Conservation (phyloP, 2,797 vertebrate species). For the Eleutherodactylus coqui region DNA sequence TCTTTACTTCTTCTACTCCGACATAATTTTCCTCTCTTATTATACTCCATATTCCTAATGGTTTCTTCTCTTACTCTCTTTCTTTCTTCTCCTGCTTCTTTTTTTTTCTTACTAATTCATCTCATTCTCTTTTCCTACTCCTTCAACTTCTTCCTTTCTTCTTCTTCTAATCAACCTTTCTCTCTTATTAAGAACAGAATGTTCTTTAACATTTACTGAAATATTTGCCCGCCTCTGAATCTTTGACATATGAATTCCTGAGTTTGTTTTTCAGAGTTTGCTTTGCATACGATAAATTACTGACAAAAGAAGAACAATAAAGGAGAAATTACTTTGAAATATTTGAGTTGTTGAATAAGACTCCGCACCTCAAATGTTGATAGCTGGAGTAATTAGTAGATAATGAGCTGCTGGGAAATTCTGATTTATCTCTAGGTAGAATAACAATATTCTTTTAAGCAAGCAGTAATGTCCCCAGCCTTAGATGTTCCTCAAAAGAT, state of each 20-base stretch:
- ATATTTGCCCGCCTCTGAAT: not conserved
- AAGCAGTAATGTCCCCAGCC: not conserved
- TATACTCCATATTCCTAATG: too few relatives aligned
- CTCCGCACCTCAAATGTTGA: constrained; percentile 24
- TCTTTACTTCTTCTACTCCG: not conserved
- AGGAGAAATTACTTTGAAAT: constrained; percentile 34
- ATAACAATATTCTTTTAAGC: constrained; percentile 24
- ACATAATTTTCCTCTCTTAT: not conserved
- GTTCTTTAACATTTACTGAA: not conserved
- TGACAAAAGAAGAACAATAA: constrained; percentile 39
- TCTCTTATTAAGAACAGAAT: not conserved
- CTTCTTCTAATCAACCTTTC: not conserved
- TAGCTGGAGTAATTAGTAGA: constrained; percentile 34
- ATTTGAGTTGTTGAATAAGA: constrained; percentile 30
- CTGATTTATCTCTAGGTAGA: constrained; percentile 39
- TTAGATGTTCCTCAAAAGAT: not conserved
- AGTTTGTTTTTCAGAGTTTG: constrained; percentile 41
- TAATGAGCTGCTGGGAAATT: constrained; percentile 36
- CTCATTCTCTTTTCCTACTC: not conserved
- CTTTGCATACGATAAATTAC: not conserved
- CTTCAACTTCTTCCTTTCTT: not conserved
- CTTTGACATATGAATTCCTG: constrained; percentile 14
- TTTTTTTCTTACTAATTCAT: not conserved
- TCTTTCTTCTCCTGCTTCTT: not conserved
- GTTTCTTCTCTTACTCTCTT: not conserved